A percentile compares a stretch with the other conserved stretches of the same genome.
These are phyloP conservation scores for Craseonycteris thonglongyai DNA, from an alignment of 2,113 vertebrate species.

Conservation along the genomic window DNA sequence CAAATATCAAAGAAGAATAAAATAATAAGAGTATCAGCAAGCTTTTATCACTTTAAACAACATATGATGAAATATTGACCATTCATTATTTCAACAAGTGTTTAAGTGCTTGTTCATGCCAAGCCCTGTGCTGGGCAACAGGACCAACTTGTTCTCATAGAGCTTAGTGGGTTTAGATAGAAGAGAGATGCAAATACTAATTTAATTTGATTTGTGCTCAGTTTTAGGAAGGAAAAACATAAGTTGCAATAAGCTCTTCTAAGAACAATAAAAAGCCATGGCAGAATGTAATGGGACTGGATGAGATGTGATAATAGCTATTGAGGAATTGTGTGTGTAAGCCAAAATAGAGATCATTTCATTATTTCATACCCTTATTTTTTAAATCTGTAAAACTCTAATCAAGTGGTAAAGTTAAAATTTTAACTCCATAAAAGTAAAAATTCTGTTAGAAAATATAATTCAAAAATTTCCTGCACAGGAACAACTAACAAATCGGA, in stretches of 20 bases:
- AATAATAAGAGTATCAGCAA: neutral
- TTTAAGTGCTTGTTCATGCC: neutral
- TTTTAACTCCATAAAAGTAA: neutral
- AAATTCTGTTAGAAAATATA: constrained; percentile 18
- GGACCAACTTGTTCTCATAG: neutral
- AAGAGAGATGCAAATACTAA: neutral
- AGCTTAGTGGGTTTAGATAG: neutral
- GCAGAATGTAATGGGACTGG: neutral
- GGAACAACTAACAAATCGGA: neutral
- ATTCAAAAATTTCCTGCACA: neutral
- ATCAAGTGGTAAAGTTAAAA: neutral
- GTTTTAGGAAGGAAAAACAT: neutral
- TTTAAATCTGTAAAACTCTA: neutral
- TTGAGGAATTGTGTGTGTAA: neutral
- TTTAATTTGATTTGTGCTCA: neutral
- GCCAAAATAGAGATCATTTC: neutral
- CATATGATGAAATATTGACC: neutral
- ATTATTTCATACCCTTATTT: neutral
- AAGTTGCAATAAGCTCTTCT: neutral
- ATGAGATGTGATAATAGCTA: neutral
- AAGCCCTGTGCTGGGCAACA: neutral
- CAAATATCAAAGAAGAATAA: constrained; percentile 10
- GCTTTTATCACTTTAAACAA: constrained; percentile 18
- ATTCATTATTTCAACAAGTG: neutral
- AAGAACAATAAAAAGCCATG: neutral